Percentiles rank a stretch among this genome's conserved stretches.
phyloP scores from a whole-genome alignment of 2,888 invertebrate species.

The Xiphydria camelus region DNA sequence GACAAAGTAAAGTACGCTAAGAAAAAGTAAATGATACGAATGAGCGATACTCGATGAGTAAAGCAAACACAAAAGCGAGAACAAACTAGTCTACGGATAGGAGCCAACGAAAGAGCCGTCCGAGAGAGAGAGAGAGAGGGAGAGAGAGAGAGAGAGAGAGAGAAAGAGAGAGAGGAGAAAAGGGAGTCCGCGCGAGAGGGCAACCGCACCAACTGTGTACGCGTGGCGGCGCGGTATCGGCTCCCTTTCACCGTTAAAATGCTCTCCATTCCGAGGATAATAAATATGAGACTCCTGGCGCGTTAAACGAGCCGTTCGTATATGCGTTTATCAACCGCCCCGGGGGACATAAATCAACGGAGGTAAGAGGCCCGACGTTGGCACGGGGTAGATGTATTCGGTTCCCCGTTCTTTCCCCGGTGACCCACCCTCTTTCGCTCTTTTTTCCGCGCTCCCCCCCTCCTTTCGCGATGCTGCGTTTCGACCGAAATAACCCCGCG shows the following conservation, averaged over 20 bases:
- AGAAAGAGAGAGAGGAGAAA: constrained; percentile 9
- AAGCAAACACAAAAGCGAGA: too few species aligned
- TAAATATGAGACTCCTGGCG: constrained; percentile 16
- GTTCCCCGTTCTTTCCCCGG: constrained; percentile 6
- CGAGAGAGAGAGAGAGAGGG: too few species aligned
- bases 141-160: constrained; percentile 5
- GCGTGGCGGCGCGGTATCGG: neutral
- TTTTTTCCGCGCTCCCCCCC: constrained; percentile 1
- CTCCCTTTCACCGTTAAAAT: constrained; percentile 21
- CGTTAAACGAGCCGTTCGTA: constrained; percentile 9
- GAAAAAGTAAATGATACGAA: too few species aligned
- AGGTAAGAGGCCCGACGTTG: constrained; percentile 9
- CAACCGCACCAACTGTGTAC: neutral
- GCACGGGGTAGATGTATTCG: constrained; percentile 15
- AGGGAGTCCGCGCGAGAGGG: constrained; percentile 14
- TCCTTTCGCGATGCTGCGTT: constrained; percentile 1
- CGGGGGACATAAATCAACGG: constrained; percentile 24
- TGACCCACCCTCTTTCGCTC: constrained; percentile 3
- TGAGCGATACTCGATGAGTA: too few species aligned
- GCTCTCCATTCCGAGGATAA: constrained; percentile 24
- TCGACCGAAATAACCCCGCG: constrained; percentile 6
- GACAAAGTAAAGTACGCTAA: too few species aligned
- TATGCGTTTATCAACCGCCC: constrained; percentile 13
- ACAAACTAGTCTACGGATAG: too few species aligned
- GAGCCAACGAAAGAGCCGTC: too few species aligned